phyloP scores from a whole-genome alignment of 2,113 vertebrate genomes.

The Ciconia boyciana region DNA sequence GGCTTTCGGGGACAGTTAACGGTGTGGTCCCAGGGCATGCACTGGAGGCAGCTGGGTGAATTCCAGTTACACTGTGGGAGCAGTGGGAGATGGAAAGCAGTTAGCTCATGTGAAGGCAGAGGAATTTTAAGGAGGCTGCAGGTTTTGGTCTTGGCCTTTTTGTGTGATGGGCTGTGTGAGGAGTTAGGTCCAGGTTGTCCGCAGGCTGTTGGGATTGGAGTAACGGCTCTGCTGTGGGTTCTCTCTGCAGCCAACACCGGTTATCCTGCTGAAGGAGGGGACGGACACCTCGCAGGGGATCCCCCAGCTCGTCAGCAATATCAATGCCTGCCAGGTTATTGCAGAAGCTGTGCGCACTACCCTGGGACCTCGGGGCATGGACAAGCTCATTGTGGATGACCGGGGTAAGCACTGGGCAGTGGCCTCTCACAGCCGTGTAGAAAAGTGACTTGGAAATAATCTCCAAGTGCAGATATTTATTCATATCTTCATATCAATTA shows the following conservation, averaged over 20 bases:
- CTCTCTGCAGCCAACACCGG: constrained; percentile 82
- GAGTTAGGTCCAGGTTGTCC: rapidly evolving
- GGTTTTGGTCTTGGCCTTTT: not conserved
- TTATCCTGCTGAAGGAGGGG: constrained; percentile 96
- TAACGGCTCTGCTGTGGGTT: rapidly evolving
- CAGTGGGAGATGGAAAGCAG: too few relatives aligned
- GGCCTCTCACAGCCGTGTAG: rapidly evolving
- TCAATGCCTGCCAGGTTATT: constrained; percentile 97
- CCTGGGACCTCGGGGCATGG: constrained; percentile 96
- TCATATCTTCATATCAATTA: rapidly evolving
- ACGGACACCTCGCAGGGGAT: constrained; percentile 95
- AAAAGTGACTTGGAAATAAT: not conserved
- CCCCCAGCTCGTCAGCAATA: constrained; percentile 96
- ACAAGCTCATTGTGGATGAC: constrained; percentile 95
- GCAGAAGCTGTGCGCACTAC: constrained; percentile 95
- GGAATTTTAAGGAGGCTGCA: rapidly evolving
- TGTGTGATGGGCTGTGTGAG: rapidly evolving
- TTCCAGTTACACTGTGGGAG: not conserved
- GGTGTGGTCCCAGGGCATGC: rapidly evolving
- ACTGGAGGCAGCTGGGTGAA: not conserved
- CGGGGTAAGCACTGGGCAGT: constrained; percentile 74
- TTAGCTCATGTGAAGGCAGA: not conserved
- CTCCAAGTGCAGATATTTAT: not conserved
- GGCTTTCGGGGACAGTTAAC: rapidly evolving
- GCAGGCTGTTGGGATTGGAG: rapidly evolving